phyloP scores from a whole-genome alignment of 2,113 vertebrate genomes.

The Callipepla squamata region DNA sequence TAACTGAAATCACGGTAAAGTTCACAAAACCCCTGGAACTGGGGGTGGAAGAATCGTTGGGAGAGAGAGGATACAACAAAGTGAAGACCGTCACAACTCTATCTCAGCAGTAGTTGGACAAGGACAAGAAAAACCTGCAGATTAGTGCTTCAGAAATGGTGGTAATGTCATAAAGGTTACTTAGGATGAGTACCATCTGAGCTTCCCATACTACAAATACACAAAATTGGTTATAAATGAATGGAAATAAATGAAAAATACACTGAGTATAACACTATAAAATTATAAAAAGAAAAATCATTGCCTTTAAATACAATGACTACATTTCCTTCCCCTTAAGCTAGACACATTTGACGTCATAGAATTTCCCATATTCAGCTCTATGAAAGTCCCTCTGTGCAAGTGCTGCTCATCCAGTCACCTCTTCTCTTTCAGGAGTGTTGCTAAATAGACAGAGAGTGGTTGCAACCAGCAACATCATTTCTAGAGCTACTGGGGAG shows the following conservation, averaged over 20 bases:
- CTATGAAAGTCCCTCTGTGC: not conserved
- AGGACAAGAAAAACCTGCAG: not conserved
- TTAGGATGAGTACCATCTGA: not conserved
- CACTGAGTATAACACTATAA: not conserved
- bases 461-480: not conserved
- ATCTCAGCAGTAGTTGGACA: not conserved
- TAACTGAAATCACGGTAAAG: not conserved
- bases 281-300: not conserved
- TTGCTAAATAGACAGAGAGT: not conserved
- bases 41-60: not conserved
- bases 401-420: not conserved
- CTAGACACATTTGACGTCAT: fast-evolving
- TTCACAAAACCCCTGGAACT: not conserved
- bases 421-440: not conserved
- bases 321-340: not conserved
- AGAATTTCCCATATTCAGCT: not conserved
- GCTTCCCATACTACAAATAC: not conserved
- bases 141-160: not conserved
- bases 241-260: not conserved
- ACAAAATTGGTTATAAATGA: not conserved
- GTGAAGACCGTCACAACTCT: not conserved
- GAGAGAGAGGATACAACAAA: not conserved
- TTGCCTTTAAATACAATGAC: not conserved
- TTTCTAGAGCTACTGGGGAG: not conserved
- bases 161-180: not conserved